phyloP scores from a whole-genome alignment of 2,888 invertebrate species.

The Autographa pulchrina region DNA sequence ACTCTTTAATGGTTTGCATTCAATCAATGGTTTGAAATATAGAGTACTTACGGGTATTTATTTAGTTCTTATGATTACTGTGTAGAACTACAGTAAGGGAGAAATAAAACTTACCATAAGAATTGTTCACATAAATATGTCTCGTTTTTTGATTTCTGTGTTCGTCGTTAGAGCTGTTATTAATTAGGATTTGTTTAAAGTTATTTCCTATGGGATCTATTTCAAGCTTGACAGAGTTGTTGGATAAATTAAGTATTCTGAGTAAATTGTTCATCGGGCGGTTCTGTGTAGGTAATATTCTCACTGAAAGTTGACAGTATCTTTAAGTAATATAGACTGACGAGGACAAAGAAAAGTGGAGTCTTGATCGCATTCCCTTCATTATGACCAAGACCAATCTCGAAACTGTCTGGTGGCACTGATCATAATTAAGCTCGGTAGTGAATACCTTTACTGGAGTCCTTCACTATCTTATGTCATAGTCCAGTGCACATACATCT shows the following conservation, averaged over 20 bases:
- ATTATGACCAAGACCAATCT: too few species aligned
- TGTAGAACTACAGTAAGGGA: neutral
- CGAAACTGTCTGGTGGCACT: too few species aligned
- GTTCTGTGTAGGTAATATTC: slow-evolving; percentile 51
- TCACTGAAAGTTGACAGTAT: slow-evolving; percentile 62
- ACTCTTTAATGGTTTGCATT: too few species aligned
- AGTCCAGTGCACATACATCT: too few species aligned
- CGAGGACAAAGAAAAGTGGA: neutral
- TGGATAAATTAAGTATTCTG: slow-evolving; percentile 77
- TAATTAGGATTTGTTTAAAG: slow-evolving; percentile 64
- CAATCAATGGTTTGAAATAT: too few species aligned
- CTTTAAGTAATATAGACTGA: slow-evolving; percentile 34
- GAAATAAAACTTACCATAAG: slow-evolving; percentile 62
- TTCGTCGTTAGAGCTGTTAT: slow-evolving; percentile 57
- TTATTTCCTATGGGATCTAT: slow-evolving; percentile 74
- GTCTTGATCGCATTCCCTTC: neutral
- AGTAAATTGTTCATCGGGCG: slow-evolving; percentile 73
- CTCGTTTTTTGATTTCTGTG: slow-evolving; percentile 73
- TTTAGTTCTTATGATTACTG: neutral
- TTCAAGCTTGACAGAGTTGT: slow-evolving; percentile 70
- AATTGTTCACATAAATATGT: slow-evolving; percentile 67
- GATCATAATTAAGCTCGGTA: too few species aligned
- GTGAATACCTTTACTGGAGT: too few species aligned
- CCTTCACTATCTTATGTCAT: too few species aligned
- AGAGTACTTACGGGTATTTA: too few species aligned